Percentiles rank a stretch among this genome's conserved stretches.
phyloP scores from a whole-genome alignment of 2,113 vertebrate species.

The Mastomys coucha region DNA sequence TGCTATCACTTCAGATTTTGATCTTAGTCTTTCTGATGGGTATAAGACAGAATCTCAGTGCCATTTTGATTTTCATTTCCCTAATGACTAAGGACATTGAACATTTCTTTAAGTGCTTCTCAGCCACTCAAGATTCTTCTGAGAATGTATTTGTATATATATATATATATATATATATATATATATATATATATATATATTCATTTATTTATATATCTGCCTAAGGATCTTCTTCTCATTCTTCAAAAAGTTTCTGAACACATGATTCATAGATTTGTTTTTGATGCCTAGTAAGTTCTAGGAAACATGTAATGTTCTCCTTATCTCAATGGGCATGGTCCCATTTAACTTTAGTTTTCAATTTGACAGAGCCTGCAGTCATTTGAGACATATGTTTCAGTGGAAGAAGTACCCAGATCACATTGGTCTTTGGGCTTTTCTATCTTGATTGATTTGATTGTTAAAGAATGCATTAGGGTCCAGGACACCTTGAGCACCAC shows the following conservation, averaged over 20 bases:
- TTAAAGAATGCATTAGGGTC: not conserved
- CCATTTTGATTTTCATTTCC: too few relatives aligned
- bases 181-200: too few relatives aligned
- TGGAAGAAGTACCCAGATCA: not conserved
- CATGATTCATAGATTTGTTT: not conserved
- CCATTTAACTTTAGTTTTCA: not conserved
- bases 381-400: not conserved
- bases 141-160: too few relatives aligned
- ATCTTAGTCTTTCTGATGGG: too few relatives aligned
- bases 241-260: not conserved
- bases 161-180: too few relatives aligned
- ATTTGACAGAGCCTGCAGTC: not conserved
- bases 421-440: not conserved
- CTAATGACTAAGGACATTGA: too few relatives aligned
- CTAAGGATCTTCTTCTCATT: not conserved
- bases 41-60: too few relatives aligned
- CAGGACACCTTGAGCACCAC: not conserved
- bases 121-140: too few relatives aligned
- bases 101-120: too few relatives aligned
- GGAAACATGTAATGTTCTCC: not conserved
- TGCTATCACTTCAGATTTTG: too few relatives aligned
- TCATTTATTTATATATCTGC: too few relatives aligned
- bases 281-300: not conserved
- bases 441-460: not conserved
- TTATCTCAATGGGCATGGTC: not conserved